Evolutionary conservation across 1,140 invertebrate species (phyloP).

Genomic region (Tetraneura akinire): DNA sequence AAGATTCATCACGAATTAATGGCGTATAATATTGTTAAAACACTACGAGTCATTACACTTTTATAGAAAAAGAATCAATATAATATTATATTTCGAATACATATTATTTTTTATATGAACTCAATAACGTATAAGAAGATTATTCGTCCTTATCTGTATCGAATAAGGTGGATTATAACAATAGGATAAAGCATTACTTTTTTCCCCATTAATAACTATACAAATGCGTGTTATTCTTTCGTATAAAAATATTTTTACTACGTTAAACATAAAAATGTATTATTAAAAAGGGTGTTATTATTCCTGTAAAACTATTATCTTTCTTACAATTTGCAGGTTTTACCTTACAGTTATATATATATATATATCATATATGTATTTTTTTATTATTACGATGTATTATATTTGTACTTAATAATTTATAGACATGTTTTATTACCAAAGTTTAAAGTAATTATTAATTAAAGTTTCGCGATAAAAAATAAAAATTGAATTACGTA

Average conservation of each 20-base stretch:
- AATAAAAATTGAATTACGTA: too few relatives aligned
- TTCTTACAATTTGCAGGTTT: too few relatives aligned
- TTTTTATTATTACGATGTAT: too few relatives aligned
- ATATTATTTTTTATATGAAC: constrained; percentile 12
- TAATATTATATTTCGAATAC: background rate
- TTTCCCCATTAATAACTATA: constrained; percentile 13
- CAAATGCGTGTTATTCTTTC: constrained; percentile 11
- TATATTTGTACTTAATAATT: too few relatives aligned
- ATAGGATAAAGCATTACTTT: background rate
- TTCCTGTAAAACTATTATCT: constrained; percentile 10
- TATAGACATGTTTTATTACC: too few relatives aligned
- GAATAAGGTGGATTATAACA: constrained; percentile 21
- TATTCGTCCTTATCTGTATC: background rate
- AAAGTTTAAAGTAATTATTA: too few relatives aligned
- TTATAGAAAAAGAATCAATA: background rate
- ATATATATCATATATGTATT: too few relatives aligned
- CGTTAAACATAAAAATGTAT: background rate
- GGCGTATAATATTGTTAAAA: background rate
- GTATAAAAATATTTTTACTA: background rate
- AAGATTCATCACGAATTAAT: too few relatives aligned
- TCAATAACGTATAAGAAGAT: constrained; percentile 7
- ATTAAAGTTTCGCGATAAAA: too few relatives aligned
- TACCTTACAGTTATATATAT: too few relatives aligned
- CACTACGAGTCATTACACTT: background rate
- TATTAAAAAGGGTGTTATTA: constrained; percentile 6